These are phyloP conservation scores for Trinectes maculatus DNA, from an alignment of 2,113 vertebrate genomes.

Conservation along the genomic window DNA sequence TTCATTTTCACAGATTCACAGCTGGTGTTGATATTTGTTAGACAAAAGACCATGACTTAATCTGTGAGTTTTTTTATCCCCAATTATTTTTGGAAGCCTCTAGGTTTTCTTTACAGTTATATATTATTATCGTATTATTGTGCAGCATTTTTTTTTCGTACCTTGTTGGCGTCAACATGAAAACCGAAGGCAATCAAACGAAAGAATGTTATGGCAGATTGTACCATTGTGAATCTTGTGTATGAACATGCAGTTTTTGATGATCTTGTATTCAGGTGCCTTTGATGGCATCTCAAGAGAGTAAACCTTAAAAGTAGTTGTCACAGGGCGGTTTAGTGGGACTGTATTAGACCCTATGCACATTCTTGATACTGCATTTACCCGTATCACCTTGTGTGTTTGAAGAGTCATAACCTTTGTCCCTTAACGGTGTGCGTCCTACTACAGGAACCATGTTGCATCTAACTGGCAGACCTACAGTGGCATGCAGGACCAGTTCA, in stretches of 20 bases:
- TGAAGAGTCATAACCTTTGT: conserved; percentile 19
- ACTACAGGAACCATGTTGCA: conserved; percentile 78
- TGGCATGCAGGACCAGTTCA: conserved; percentile 87
- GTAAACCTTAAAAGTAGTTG: neutral
- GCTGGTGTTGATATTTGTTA: conserved; percentile 14
- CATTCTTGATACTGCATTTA: neutral
- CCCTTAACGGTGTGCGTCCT: neutral
- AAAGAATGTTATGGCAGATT: neutral
- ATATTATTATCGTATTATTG: neutral
- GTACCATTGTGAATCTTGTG: neutral
- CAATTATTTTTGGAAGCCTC: neutral
- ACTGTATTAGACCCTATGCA: neutral
- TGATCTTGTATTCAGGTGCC: neutral
- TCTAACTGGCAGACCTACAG: conserved; percentile 86
- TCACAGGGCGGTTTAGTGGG: neutral
- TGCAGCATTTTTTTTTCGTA: neutral
- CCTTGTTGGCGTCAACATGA: neutral
- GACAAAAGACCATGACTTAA: conserved; percentile 12
- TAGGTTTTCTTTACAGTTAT: neutral
- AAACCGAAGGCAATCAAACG: neutral
- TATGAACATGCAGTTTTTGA: neutral
- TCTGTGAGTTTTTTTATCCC: conserved; percentile 6
- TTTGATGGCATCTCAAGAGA: neutral
- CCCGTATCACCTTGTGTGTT: neutral
- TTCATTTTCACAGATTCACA: conserved; percentile 29